phyloP scores from a whole-genome alignment of 2,113 vertebrate genomes.

The Echinops telfairi region DNA sequence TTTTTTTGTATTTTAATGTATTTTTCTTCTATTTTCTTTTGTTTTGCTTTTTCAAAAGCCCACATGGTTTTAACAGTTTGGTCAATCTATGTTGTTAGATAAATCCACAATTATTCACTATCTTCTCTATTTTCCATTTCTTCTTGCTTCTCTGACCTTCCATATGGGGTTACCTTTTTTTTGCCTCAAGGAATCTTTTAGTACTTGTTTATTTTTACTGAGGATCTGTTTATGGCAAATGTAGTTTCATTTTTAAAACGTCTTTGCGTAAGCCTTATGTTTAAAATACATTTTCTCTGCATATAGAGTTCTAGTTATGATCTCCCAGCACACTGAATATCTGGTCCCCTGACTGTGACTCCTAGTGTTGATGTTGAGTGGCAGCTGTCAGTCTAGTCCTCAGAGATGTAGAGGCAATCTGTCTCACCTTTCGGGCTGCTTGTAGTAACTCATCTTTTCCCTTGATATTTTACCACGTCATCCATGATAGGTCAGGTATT shows the following conservation, averaged over 20 bases:
- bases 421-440: neutral
- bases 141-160: neutral
- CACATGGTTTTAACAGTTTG: neutral
- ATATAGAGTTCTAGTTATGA: neutral
- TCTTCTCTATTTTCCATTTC: neutral
- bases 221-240: slow-evolving; percentile 5
- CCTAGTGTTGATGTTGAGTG: neutral
- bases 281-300: slow-evolving; percentile 23
- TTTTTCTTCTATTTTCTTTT: neutral
- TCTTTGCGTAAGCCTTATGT: slow-evolving; percentile 43
- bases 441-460: neutral
- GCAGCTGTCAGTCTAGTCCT: neutral
- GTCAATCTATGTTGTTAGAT: neutral
- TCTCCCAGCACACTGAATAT: slow-evolving; percentile 29
- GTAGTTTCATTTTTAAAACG: slow-evolving; percentile 19
- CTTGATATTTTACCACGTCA: neutral
- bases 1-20: neutral
- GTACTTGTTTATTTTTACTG: neutral
- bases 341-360: neutral
- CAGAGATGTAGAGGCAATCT: neutral
- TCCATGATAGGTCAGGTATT: neutral
- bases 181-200: neutral
- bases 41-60: neutral
- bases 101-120: neutral
- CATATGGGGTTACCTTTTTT: slow-evolving; percentile 13